These are phyloP conservation scores for Brachyrhaphis roseni DNA, from an alignment of 2,797 vertebrate species.

Conservation along the genomic window DNA sequence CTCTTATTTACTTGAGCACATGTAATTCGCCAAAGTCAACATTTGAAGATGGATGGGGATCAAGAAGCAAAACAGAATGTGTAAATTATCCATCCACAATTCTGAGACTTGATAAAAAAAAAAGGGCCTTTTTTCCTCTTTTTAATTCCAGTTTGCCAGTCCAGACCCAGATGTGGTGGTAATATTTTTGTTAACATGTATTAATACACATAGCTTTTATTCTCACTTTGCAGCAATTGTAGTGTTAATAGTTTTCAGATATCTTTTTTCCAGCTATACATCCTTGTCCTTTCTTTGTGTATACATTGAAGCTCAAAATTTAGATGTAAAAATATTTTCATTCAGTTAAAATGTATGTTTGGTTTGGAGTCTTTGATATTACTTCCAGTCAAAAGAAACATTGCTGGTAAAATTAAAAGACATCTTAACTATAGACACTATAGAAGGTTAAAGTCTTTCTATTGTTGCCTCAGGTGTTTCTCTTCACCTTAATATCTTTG, in stretches of 20 bases:
- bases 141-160: not conserved
- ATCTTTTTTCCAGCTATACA: not conserved
- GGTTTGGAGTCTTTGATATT: not conserved
- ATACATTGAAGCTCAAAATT: not conserved
- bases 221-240: not conserved
- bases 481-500: not conserved
- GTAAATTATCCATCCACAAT: not conserved
- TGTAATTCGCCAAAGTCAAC: not conserved
- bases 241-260: not conserved
- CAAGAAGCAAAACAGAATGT: not conserved
- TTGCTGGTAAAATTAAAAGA: not conserved
- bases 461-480: not conserved
- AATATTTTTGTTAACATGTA: not conserved
- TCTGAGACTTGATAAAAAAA: not conserved
- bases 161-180: not conserved
- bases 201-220: not conserved
- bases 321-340: not conserved
- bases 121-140: not conserved
- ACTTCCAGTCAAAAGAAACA: not conserved
- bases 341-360: not conserved
- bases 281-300: not conserved
- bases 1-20: not conserved
- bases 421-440: not conserved
- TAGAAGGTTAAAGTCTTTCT: not conserved
- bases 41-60: not conserved